Base-by-base conservation (phyloP, 2,888 invertebrate genomes). In the Pharmacophagus antenor region DNA sequence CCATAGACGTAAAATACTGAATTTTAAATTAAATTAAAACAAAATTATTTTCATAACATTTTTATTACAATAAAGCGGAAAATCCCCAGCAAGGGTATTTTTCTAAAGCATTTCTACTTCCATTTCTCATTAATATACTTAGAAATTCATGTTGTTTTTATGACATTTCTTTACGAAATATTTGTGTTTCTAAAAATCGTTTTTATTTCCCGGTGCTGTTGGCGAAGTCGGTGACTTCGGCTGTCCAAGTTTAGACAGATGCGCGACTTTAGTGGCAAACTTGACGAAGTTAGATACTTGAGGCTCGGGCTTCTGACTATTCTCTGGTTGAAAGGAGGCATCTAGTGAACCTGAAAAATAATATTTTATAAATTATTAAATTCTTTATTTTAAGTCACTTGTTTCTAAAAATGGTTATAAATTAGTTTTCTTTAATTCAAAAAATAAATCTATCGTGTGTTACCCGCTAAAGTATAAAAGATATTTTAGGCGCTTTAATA, bases 221-320 rank as follows among this genome's bases (percentile, higher is more conserved):
- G 87, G 83, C 2, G 88, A 82, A 0, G 86, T 81, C 1, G 88
- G 86, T 0, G 87, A 77, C 65, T 84, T 87, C 1, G 82, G 80
- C 62, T 80, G 82, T 2, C 78, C 79, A 54, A 90, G 71, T 64
- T 88, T 89, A 58, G 88, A 80, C 10, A 89, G 70, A 42, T 81
- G 82, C 58, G 88, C 85, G 22, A 90, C 87, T 70, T 88, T 89
- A 49, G 82, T 79, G 1, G 90, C 90, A 56, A 89, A 83, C 70
- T 88, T 88, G 31, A 82, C 89, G 68, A 90, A 89, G 69, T 79
- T 86, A 31, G 78, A 79, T n/a, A 72, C 74, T 63, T 88, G 87
- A 1, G 84, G 80, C 63, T 85, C 88, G 0, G 83, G 78, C 63
- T 85, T 84, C 68, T 85, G 86, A 0, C 76, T 74, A 4, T 77